Evolutionary conservation across 2,888 invertebrate species (phyloP).

Genomic region (Melinaea marsaeus): DNA sequence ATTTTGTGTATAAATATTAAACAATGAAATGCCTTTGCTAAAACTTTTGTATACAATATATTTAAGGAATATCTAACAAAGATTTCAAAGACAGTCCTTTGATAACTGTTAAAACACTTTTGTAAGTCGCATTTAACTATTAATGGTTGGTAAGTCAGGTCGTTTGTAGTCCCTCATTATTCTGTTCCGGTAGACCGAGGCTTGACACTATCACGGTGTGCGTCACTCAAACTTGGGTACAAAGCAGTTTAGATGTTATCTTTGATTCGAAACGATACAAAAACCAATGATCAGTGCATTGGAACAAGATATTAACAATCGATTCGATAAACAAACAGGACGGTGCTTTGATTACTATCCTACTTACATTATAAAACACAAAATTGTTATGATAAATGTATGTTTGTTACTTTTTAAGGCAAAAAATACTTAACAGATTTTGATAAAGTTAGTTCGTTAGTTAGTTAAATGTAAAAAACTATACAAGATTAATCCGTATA

Average conservation of each 20-base stretch:
- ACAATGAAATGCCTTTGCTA: background rate
- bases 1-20: background rate
- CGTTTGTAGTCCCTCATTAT: constrained; percentile 55
- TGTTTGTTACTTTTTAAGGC: too few relatives aligned
- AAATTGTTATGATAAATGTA: too few relatives aligned
- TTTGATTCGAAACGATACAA: constrained; percentile 12
- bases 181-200: constrained; percentile 51
- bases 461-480: too few relatives aligned
- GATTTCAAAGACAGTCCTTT: constrained; percentile 11
- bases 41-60: background rate
- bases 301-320: constrained; percentile 15
- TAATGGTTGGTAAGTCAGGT: constrained; percentile 36
- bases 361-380: too few relatives aligned
- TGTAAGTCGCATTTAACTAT: constrained; percentile 11
- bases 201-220: constrained; percentile 38
- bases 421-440: too few relatives aligned
- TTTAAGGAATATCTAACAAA: constrained; percentile 3
- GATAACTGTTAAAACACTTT: constrained; percentile 16
- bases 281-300: constrained; percentile 17
- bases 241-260: constrained; percentile 22
- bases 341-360: background rate
- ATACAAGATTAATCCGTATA: too few relatives aligned
- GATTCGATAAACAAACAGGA: constrained; percentile 14
- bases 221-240: constrained; percentile 40
- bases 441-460: too few relatives aligned